A percentile compares a stretch with the other conserved stretches of the same genome.
These are phyloP conservation scores for Xiphydria camelus DNA, from an alignment of 2,888 invertebrate species.

Conservation along the genomic window DNA sequence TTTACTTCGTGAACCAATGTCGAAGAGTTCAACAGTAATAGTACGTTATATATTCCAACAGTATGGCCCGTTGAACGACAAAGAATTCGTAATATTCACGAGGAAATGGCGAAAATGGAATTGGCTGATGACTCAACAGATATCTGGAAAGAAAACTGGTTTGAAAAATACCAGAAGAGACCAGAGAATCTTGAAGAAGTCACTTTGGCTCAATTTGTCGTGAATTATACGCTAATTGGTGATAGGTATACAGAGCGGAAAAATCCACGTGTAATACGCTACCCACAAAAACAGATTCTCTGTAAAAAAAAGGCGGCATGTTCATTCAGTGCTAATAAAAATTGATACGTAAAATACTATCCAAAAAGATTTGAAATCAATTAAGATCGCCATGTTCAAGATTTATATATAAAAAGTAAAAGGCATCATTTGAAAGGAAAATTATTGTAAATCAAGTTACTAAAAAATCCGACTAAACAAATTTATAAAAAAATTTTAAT, in stretches of 20 bases:
- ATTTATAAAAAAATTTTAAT: too few species aligned
- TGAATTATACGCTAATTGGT: conserved; percentile 28
- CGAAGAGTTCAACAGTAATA: conserved; percentile 34
- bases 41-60: too few species aligned
- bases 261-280: conserved; percentile 43
- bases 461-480: too few species aligned
- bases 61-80: conserved; percentile 49
- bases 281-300: too few species aligned
- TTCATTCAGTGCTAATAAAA: too few species aligned
- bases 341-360: too few species aligned
- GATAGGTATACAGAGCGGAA: conserved; percentile 27
- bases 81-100: conserved; percentile 38
- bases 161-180: conserved; percentile 51
- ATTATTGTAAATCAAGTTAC: too few species aligned
- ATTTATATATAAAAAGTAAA: too few species aligned
- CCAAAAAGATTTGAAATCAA: too few species aligned
- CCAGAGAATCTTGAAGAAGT: conserved; percentile 41
- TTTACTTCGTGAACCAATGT: conserved; percentile 52
- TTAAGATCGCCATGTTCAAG: too few species aligned
- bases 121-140: conserved; percentile 48
- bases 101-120: conserved; percentile 39
- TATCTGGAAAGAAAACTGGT: conserved; percentile 51
- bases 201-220: conserved; percentile 49
- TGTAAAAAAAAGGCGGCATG: too few species aligned
- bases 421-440: too few species aligned